These are phyloP conservation scores for Acanthosepion lycidas DNA, from an alignment of 2,888 invertebrate species.

Conservation along the genomic window DNA sequence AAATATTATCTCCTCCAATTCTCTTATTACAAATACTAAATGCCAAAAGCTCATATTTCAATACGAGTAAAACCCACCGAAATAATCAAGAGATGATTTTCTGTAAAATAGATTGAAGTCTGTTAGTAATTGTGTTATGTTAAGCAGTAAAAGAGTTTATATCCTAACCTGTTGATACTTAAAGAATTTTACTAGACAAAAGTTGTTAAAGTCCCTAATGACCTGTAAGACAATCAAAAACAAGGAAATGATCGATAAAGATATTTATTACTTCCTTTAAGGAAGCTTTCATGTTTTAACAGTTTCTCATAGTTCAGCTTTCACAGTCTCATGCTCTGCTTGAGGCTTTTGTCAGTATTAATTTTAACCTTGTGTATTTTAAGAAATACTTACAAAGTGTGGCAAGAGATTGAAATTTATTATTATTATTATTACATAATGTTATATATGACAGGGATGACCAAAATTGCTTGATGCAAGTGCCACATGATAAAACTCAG, in stretches of 20 bases:
- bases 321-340: not conserved
- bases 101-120: not conserved
- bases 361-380: not conserved
- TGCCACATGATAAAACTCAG: no score
- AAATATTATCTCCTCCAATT: not conserved
- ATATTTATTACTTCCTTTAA: not conserved
- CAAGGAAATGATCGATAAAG: not conserved
- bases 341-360: not conserved
- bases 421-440: not conserved
- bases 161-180: not conserved
- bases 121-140: not conserved
- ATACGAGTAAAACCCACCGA: not conserved
- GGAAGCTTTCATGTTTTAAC: not conserved
- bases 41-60: not conserved
- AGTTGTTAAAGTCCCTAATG: not conserved
- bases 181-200: not conserved
- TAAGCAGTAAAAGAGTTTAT: not conserved
- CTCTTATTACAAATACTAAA: not conserved
- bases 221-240: not conserved
- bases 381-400: conserved; percentile 4
- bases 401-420: not conserved
- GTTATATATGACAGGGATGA: no score
- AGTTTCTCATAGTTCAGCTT: not conserved
- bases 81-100: not conserved
- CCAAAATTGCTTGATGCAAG: no score